Evolutionary conservation across 2,888 invertebrate genomes (phyloP), one percentile per base, ranked within the genome.

Genomic region (Xestia c-nigrum): DNA sequence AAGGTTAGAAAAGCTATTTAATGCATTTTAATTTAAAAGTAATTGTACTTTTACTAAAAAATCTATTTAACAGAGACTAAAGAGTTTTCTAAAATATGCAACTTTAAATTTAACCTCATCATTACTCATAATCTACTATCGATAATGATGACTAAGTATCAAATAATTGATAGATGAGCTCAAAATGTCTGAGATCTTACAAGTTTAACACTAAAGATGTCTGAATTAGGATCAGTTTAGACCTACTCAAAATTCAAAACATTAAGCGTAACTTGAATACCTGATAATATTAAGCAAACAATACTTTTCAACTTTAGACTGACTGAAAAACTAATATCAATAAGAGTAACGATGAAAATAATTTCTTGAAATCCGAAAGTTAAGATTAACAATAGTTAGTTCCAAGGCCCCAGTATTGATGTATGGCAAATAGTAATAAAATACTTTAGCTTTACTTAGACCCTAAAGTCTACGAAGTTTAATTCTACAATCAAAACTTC

Each of bases 401-500:
- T 10, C n/a, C 46, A 76, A 77, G 59, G 9, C 21, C 5, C 24
- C 52, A 83, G 78, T 76, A 78, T 78, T 76, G 65, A 75, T 72
- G 61, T 69, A 63, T 47, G 47, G 64, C 52, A 46, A 69, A 73
- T 67, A 69, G 31, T 71, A 74, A 74, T 67, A 74, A 81, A 80
- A 74, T 68, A 64, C 63, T 75, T 40, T 19, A 65, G 69, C 64
- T 67, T 81, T 57, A 73, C 40, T 67, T 55, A 40, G 59, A 14
- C 24, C 24, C 31, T 24, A 16, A 71, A 82, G 75, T 77, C 75
- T 72, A 70, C 64, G 59, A 87, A 84, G 80, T 84, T 88, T 77
- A 78, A 76, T 72, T 79, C 73, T 65, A 78, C 67, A 75, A 52
- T 75, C 69, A 43, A 77, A 84, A 85, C 75, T 87, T 84, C 46